Percentiles rank a stretch among this genome's conserved stretches.
phyloP scores from a whole-genome alignment of 2,888 invertebrate species.

The Smittia aterrima region DNA sequence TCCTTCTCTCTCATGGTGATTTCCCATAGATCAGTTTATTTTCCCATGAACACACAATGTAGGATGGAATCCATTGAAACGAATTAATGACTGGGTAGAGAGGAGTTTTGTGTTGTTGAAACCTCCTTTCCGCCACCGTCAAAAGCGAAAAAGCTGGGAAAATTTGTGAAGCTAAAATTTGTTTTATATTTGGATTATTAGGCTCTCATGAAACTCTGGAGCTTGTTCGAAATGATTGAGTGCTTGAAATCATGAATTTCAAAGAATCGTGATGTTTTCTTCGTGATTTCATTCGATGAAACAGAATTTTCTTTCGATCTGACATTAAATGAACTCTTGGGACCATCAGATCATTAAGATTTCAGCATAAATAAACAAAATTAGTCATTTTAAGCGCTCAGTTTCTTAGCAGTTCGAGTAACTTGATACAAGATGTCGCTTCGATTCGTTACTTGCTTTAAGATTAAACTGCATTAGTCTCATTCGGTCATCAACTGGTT shows the following conservation, averaged over 20 bases:
- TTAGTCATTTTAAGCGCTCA: background rate
- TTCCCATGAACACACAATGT: conserved; percentile 31
- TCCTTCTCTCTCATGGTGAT: background rate
- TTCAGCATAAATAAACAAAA: conserved; percentile 1
- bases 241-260: conserved; percentile 3
- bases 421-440: conserved; percentile 29
- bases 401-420: background rate
- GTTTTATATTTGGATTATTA: conserved; percentile 36
- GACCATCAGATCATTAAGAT: background rate
- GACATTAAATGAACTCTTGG: background rate
- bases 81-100: background rate
- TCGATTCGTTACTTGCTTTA: background rate
- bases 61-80: conserved; percentile 11
- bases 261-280: background rate
- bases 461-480: background rate
- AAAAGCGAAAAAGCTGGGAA: conserved; percentile 37
- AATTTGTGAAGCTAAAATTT: conserved; percentile 41
- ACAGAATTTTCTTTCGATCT: background rate
- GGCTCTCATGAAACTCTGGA: conserved; percentile 25
- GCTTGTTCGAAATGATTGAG: background rate
- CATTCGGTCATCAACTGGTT: background rate
- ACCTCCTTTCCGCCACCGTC: conserved; percentile 39
- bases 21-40: conserved; percentile 27
- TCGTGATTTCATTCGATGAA: background rate
- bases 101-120: conserved; percentile 12